Evolutionary conservation across 2,797 vertebrate genomes (phyloP).

Genomic region (Sus cebifrons): DNA sequence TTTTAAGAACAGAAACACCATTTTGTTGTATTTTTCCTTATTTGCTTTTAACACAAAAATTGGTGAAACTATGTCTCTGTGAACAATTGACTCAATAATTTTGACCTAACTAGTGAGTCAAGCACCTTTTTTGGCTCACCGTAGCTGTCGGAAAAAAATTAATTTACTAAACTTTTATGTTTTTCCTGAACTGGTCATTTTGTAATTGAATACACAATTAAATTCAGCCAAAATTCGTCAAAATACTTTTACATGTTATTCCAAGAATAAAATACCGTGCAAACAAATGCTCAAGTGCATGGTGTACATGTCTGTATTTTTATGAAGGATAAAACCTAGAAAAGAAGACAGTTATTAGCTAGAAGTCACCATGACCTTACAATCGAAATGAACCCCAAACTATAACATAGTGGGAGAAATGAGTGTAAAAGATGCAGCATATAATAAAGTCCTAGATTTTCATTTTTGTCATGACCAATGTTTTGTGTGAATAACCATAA

Average conservation of each 20-base stretch:
- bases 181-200: background rate
- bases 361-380: background rate
- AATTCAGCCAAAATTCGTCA: background rate
- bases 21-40: background rate
- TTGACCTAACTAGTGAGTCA: background rate
- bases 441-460: constrained; percentile 21
- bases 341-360: background rate
- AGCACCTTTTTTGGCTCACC: background rate
- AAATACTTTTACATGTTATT: constrained; percentile 21
- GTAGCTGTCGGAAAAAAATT: background rate
- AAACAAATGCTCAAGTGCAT: background rate
- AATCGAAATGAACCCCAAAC: background rate
- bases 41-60: constrained; percentile 30
- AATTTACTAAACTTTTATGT: background rate
- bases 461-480: background rate
- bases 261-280: background rate
- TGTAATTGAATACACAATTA: constrained; percentile 16
- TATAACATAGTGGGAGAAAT: background rate
- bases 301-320: background rate
- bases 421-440: background rate
- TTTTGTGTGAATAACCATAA: background rate
- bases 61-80: background rate
- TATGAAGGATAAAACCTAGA: background rate
- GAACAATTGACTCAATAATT: background rate
- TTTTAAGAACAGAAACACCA: background rate